These are phyloP conservation scores for Rhyacichthys aspro DNA, from an alignment of 2,797 vertebrate genomes.

Conservation along the genomic window DNA sequence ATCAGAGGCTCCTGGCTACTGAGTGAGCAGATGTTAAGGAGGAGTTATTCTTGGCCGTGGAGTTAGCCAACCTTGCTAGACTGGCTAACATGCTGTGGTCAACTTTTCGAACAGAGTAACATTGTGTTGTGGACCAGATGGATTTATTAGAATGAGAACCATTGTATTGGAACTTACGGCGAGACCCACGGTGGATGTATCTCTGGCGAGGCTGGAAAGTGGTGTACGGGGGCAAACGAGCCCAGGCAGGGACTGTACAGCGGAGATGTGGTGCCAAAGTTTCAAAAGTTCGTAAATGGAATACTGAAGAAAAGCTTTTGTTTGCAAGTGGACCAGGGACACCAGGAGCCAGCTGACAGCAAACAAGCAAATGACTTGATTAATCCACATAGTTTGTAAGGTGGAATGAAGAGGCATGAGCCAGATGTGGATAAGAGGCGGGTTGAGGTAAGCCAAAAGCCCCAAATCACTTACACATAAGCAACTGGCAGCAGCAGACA, in stretches of 20 bases:
- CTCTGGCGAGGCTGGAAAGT: background rate
- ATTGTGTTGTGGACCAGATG: background rate
- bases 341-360: too few species aligned
- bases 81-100: background rate
- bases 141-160: background rate
- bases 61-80: background rate
- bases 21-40: background rate
- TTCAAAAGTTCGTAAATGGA: background rate
- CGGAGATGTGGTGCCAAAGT: background rate
- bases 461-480: too few species aligned
- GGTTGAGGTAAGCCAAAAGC: too few species aligned
- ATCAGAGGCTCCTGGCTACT: background rate
- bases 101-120: background rate
- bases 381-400: too few species aligned
- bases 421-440: too few species aligned
- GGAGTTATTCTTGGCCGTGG: too few species aligned
- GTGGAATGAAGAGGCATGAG: too few species aligned
- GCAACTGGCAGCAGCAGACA: too few species aligned
- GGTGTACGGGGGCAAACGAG: background rate
- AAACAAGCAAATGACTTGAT: too few species aligned
- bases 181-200: background rate
- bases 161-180: background rate
- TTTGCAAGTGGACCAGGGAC: background rate
- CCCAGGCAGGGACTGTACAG: background rate
- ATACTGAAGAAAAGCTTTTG: background rate